Conservation (phyloP, 37 sponge, comb jelly and placozoan genomes). For the Tethya wilhelma region DNA sequence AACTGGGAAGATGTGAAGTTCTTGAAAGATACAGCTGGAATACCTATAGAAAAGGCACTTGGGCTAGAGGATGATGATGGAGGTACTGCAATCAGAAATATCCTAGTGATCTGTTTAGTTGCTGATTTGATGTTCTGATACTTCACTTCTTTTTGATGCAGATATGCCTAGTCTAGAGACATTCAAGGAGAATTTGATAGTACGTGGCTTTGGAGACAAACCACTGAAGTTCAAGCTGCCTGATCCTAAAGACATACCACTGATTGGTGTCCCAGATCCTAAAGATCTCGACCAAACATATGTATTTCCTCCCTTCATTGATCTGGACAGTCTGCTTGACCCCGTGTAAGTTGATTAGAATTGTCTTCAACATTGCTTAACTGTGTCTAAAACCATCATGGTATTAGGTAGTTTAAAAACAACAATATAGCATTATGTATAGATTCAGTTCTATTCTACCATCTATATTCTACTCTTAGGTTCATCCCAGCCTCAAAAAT, state of each 20-base stretch:
- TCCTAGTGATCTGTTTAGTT: no score
- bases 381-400: no score
- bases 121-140: neutral
- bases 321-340: slow-evolving; percentile 10
- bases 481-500: no score
- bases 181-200: slow-evolving; percentile 15
- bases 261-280: neutral
- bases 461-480: no score
- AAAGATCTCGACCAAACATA: slow-evolving; percentile 3
- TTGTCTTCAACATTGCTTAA: no score
- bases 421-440: no score
- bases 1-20: slow-evolving; percentile 11
- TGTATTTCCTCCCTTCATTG: slow-evolving; percentile 13
- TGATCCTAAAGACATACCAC: neutral
- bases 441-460: no score
- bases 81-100: neutral
- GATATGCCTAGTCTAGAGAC: neutral
- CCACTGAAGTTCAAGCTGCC: slow-evolving; percentile 14
- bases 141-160: neutral
- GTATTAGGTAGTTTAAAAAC: no score
- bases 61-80: slow-evolving; percentile 13
- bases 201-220: neutral
- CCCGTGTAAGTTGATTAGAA: slow-evolving; percentile 29
- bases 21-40: slow-evolving; percentile 4
- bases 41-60: slow-evolving; percentile 13